Evolutionary conservation across 2,113 vertebrate genomes (phyloP), one percentile per base, ranked within the genome.

Genomic region (Hippopotamus amphibius): DNA sequence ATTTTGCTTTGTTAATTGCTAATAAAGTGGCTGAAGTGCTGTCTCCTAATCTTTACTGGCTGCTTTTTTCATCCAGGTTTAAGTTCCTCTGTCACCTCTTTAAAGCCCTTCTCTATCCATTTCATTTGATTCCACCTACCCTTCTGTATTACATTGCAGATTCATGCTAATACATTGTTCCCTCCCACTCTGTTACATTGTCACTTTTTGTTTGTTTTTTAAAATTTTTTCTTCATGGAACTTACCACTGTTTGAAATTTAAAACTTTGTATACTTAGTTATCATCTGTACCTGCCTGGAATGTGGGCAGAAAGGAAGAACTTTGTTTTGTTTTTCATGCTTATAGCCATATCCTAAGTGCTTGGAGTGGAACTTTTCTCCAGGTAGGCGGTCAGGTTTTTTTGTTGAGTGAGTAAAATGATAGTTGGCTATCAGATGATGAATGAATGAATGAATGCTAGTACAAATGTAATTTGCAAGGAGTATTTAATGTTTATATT

Each of bases 371-470:
- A 63, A 22, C 46, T 65, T 90, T 21, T 86, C n/a, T 43, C 9
- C 11, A 59, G 13, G 15, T 81, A 59, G 55, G 24, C 37, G 43
- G 10, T 61, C 3, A 2, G n/a, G 11, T 63, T 19, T 88, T 88
- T 76, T 30, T 88, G 15, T 87, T 96, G 41, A 92, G 41, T 41
- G 22, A 82, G n/a, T 87, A 77, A 71, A 90, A 81, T 88, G 37
- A 46, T 76, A 82, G 33, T 59, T 72, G 41, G 53, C 33, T 7
- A 86, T 85, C 55, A 63, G 46, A 33, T 24, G 53, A 46, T 79
- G 28, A 79, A 53, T 85, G 65, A 53, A 53, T 17, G 41, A 33
- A 50, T 85, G 74, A 55, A 90, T 80, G 33, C 57, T 22, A 57
- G 7, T 66, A 57, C 2, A 22, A 68, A 77, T 80, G 4, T 72